Percentiles rank a stretch among this genome's conserved stretches.
phyloP scores from a whole-genome alignment of 2,888 invertebrate genomes.

The Caenorhabditis parvicauda region DNA sequence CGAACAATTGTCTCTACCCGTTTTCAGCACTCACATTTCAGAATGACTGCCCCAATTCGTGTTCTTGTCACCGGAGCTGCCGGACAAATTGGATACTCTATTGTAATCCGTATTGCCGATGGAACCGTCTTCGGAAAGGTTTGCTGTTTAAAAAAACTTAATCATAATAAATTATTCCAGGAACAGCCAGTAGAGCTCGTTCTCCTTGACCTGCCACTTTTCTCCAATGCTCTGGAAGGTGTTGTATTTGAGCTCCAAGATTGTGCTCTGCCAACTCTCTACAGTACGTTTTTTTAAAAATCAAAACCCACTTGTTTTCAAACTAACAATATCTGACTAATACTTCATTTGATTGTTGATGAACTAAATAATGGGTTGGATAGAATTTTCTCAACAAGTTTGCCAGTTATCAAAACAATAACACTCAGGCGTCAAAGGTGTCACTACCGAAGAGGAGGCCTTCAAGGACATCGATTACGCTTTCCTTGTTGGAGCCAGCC shows the following conservation, averaged over 20 bases:
- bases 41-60: constrained; percentile 51
- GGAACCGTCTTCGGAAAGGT: constrained; percentile 43
- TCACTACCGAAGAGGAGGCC: constrained; percentile 83
- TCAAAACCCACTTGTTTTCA: not conserved
- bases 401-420: not conserved
- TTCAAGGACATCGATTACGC: constrained; percentile 93
- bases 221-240: constrained; percentile 94
- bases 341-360: not conserved
- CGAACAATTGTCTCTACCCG: no score
- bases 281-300: constrained; percentile 67
- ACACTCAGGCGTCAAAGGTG: constrained; percentile 75
- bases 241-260: constrained; percentile 96
- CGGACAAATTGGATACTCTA: constrained; percentile 96
- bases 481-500: constrained; percentile 96
- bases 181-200: constrained; percentile 76
- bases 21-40: constrained; percentile 4
- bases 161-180: constrained; percentile 4
- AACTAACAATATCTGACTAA: not conserved
- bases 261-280: constrained; percentile 85
- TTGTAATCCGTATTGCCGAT: constrained; percentile 88
- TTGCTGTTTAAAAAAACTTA: not conserved
- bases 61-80: constrained; percentile 90
- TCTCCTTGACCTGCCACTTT: constrained; percentile 88
- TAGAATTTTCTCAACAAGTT: no score
- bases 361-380: not conserved